Conservation (phyloP, 2,113 vertebrate species). For the Scopus umbretta region DNA sequence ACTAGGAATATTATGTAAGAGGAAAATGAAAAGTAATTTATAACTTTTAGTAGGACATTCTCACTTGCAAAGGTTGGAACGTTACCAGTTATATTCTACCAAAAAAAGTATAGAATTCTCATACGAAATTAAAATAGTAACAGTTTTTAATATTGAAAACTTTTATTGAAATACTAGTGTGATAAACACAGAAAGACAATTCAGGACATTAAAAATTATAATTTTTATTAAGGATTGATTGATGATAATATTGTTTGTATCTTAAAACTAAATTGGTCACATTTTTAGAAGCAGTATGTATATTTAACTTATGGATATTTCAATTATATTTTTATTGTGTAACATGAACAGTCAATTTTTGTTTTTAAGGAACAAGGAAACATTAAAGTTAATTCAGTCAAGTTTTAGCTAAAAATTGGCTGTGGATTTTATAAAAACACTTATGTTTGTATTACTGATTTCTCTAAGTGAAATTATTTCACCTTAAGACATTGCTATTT, state of each 20-base stretch:
- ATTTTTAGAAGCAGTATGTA: background rate
- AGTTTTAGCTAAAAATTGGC: background rate
- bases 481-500: background rate
- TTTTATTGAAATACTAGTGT: background rate
- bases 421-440: background rate
- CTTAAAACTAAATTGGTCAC: background rate
- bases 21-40: background rate
- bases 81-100: background rate
- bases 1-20: background rate
- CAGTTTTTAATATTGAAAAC: background rate
- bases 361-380: background rate
- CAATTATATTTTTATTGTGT: background rate
- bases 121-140: background rate
- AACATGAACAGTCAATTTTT: background rate
- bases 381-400: background rate
- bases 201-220: background rate
- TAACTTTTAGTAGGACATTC: background rate
- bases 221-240: background rate
- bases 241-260: background rate
- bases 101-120: background rate
- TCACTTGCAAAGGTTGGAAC: background rate
- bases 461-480: background rate
- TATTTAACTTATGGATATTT: background rate
- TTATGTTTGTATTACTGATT: background rate
- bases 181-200: background rate